Conservation (phyloP, 2,113 vertebrate species). For the Sylvia atricapilla region DNA sequence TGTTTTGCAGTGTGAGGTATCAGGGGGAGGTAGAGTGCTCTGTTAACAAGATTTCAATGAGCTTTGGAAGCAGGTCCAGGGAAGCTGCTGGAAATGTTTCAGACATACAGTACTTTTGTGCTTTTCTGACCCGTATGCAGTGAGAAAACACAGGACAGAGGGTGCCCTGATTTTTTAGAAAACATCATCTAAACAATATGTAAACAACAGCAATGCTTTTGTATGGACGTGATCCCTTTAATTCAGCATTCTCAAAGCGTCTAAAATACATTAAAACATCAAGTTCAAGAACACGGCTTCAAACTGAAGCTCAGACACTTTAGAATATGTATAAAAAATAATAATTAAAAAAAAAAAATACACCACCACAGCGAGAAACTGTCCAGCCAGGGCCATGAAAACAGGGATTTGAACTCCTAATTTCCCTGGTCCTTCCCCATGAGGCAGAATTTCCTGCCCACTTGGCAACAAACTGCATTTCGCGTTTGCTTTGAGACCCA, state of each 20-base stretch:
- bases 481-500: neutral
- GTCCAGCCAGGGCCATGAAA: neutral
- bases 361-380: neutral
- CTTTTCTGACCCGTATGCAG: slow-evolving; percentile 34
- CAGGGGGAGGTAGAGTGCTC: slow-evolving; percentile 59
- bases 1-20: slow-evolving; percentile 58
- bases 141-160: neutral
- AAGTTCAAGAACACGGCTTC: neutral
- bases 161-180: slow-evolving; percentile 26
- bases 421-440: neutral
- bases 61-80: slow-evolving; percentile 60
- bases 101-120: slow-evolving; percentile 35
- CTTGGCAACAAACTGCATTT: neutral
- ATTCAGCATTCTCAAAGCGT: neutral
- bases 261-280: neutral
- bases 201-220: neutral
- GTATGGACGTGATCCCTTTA: neutral
- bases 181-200: neutral
- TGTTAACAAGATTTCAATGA: slow-evolving; percentile 64
- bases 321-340: neutral
- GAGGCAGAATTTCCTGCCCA: neutral
- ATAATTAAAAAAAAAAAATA: too few species aligned
- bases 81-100: slow-evolving; percentile 61
- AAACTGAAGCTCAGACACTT: neutral
- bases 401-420: neutral